phyloP scores from a whole-genome alignment of 1,140 invertebrate genomes.

The Meloidogyne chitwoodi region DNA sequence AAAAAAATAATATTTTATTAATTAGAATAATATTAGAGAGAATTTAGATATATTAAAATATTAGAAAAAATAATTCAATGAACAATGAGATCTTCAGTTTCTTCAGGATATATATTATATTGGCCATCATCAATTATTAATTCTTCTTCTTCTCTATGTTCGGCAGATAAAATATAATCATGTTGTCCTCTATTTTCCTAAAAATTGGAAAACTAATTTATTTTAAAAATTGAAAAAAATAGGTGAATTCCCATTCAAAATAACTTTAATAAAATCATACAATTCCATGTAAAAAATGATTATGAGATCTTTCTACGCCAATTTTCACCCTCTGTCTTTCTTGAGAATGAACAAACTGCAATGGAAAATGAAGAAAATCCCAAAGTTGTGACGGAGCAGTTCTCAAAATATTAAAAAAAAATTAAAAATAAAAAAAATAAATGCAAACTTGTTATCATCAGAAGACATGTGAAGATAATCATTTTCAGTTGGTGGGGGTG shows the following conservation, averaged over 20 bases:
- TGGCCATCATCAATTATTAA: not conserved
- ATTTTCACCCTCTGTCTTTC: not conserved
- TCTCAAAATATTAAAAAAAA: not conserved
- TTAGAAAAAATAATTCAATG: too few species aligned
- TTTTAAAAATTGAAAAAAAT: too few species aligned
- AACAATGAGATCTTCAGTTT: not conserved
- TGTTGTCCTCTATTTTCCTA: not conserved
- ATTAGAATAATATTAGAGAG: too few species aligned
- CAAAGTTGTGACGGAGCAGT: not conserved
- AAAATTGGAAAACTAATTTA: not conserved
- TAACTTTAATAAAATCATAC: not conserved
- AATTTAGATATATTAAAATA: too few species aligned
- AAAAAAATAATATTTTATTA: too few species aligned
- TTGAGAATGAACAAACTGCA: not conserved
- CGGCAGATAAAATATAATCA: not conserved
- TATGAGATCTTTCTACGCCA: not conserved
- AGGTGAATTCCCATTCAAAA: too few species aligned
- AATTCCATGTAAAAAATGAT: not conserved
- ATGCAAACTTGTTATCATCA: not conserved
- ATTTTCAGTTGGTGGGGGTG: constrained; percentile 38
- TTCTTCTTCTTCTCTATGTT: not conserved
- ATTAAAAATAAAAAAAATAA: not conserved
- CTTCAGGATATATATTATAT: not conserved
- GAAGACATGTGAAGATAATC: constrained; percentile 18
- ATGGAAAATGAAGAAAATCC: not conserved